Conservation (phyloP, 2,113 vertebrate species). For the Gasterosteus nipponicus region DNA sequence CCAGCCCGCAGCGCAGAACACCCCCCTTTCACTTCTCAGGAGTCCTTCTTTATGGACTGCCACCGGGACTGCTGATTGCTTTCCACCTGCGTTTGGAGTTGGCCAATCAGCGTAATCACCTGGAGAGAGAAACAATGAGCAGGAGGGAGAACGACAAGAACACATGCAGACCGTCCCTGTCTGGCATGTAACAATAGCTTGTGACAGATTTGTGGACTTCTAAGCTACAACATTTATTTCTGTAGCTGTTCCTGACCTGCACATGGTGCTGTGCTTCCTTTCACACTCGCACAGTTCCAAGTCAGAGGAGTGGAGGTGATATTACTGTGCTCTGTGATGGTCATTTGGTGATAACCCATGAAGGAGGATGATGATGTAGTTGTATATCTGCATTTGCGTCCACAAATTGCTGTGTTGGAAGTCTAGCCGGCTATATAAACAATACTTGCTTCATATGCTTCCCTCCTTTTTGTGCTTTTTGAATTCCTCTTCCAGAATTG, state of each 20-base stretch:
- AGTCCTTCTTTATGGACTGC: too few relatives aligned
- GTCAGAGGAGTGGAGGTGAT: conserved; percentile 4
- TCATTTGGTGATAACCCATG: background rate
- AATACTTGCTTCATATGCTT: conserved; percentile 13
- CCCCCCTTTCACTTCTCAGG: too few relatives aligned
- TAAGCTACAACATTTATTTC: background rate
- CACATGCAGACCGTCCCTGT: too few relatives aligned
- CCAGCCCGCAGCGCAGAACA: too few relatives aligned
- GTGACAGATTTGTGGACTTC: background rate
- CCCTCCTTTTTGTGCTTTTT: background rate
- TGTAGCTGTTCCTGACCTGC: background rate
- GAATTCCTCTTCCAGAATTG: too few relatives aligned
- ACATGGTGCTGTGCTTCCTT: background rate
- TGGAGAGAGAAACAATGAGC: too few relatives aligned
- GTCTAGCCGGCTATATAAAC: conserved; percentile 20
- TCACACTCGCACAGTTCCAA: background rate
- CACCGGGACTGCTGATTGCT: too few relatives aligned
- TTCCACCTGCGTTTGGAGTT: too few relatives aligned
- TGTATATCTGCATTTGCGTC: conserved; percentile 13
- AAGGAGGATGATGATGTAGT: conserved; percentile 9
- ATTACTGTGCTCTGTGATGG: background rate
- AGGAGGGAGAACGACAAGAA: too few relatives aligned
- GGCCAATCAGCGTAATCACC: too few relatives aligned
- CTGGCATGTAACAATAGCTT: background rate
- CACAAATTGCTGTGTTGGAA: conserved; percentile 9